Conservation (phyloP, 2,113 vertebrate genomes). For the Microcebus lehilahytsara region DNA sequence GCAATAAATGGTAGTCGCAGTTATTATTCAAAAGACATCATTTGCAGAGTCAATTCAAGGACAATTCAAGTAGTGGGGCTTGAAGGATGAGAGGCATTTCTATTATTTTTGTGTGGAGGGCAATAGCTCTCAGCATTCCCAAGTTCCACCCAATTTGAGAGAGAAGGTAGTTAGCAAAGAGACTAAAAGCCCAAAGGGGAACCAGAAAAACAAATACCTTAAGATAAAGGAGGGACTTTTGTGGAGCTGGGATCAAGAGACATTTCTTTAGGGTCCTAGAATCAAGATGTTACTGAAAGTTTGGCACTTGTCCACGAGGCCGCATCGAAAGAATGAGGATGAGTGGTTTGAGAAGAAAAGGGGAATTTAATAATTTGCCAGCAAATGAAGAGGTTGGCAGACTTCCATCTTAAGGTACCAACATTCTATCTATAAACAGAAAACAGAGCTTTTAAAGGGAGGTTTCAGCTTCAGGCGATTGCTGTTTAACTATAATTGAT, state of each 20-base stretch:
- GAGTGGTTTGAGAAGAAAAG: too few relatives aligned
- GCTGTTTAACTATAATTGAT: too few relatives aligned
- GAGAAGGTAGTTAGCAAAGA: background rate
- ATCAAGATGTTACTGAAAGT: background rate
- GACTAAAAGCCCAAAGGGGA: background rate
- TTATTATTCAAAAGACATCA: background rate
- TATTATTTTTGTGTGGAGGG: background rate
- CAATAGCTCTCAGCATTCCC: background rate
- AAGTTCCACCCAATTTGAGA: background rate
- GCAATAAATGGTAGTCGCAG: background rate
- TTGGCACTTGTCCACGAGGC: too few relatives aligned
- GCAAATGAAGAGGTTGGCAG: too few relatives aligned
- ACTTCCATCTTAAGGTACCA: too few relatives aligned
- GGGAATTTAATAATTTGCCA: too few relatives aligned
- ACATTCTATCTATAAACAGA: too few relatives aligned
- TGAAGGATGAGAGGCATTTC: background rate
- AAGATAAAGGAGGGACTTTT: background rate
- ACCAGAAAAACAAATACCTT: background rate
- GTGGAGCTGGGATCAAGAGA: background rate
- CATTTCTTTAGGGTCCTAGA: background rate
- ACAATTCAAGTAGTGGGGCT: background rate
- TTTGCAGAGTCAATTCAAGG: background rate
- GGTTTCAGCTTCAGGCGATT: too few relatives aligned
- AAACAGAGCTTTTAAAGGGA: too few relatives aligned
- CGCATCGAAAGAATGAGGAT: too few relatives aligned